Conservation (phyloP, 2,888 invertebrate genomes). For the Onthophagus sagittarius region DNA sequence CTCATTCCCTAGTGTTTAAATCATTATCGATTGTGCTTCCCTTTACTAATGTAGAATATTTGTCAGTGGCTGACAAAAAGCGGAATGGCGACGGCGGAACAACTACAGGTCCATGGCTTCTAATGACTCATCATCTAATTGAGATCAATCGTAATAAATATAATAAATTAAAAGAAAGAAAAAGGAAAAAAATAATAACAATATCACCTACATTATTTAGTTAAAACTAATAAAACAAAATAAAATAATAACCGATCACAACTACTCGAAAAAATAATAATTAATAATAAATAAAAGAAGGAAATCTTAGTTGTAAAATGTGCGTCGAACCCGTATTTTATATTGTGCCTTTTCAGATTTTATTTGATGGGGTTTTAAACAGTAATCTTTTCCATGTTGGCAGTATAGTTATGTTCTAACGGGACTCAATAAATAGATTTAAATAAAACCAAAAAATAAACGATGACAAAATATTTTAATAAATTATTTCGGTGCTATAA, state of each 20-base stretch:
- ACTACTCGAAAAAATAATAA: background rate
- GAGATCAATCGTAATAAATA: background rate
- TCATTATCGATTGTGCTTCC: no score
- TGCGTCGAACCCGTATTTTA: constrained; percentile 15
- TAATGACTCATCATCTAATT: constrained; percentile 44
- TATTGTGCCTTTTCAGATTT: constrained; percentile 10
- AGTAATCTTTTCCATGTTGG: constrained; percentile 34
- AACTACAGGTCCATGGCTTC: constrained; percentile 99
- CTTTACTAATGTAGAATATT: no score
- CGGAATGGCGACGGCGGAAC: constrained; percentile 96
- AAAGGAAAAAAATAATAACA: constrained; percentile 8
- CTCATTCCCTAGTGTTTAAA: no score
- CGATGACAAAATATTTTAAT: no score
- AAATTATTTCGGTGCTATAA: no score
- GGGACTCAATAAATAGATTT: constrained; percentile 32
- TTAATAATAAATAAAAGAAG: background rate
- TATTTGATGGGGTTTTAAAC: constrained; percentile 10
- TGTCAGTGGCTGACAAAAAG: constrained; percentile 98
- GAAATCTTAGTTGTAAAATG: constrained; percentile 15
- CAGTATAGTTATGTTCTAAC: constrained; percentile 32
- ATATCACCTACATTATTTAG: constrained; percentile 24
- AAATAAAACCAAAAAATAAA: no score
- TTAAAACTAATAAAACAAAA: constrained; percentile 7
- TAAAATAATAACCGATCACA: background rate
- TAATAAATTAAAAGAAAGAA: constrained; percentile 5